Conservation (phyloP, 2,113 vertebrate genomes). For the Irena cyanogastra region DNA sequence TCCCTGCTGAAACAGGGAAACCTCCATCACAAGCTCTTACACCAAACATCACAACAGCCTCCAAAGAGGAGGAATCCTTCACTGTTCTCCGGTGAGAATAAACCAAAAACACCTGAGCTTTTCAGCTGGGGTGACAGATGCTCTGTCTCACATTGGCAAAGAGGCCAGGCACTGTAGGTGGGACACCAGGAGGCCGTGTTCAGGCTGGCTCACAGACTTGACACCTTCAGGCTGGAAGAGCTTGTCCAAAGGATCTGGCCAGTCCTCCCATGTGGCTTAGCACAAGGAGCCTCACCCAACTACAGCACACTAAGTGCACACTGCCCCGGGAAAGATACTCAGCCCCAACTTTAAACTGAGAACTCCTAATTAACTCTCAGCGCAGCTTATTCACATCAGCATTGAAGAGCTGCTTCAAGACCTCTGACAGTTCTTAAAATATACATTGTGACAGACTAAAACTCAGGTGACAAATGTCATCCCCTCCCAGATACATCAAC, state of each 20-base stretch:
- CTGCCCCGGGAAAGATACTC: not conserved
- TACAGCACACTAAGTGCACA: not conserved
- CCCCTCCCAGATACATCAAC: not conserved
- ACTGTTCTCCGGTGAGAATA: not conserved
- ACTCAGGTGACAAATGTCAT: not conserved
- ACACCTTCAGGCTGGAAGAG: not conserved
- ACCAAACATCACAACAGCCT: not conserved
- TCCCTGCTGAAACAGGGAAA: not conserved
- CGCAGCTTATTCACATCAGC: not conserved
- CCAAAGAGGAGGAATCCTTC: not conserved
- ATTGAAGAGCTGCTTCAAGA: not conserved
- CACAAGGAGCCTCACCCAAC: not conserved
- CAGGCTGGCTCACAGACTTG: not conserved
- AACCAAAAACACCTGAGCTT: not conserved
- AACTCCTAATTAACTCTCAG: not conserved
- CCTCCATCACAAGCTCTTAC: not conserved
- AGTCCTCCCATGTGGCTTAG: not conserved
- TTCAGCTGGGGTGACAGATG: not conserved
- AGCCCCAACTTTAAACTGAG: not conserved
- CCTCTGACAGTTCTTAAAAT: not conserved
- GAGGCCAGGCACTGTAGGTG: not conserved
- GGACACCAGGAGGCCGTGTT: not conserved
- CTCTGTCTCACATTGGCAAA: not conserved
- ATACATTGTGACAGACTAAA: not conserved
- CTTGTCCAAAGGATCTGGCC: not conserved